A percentile compares a stretch with the other conserved stretches of the same genome.
phyloP scores from a whole-genome alignment of 2,888 invertebrate species.

The Diarsia brunnea region DNA sequence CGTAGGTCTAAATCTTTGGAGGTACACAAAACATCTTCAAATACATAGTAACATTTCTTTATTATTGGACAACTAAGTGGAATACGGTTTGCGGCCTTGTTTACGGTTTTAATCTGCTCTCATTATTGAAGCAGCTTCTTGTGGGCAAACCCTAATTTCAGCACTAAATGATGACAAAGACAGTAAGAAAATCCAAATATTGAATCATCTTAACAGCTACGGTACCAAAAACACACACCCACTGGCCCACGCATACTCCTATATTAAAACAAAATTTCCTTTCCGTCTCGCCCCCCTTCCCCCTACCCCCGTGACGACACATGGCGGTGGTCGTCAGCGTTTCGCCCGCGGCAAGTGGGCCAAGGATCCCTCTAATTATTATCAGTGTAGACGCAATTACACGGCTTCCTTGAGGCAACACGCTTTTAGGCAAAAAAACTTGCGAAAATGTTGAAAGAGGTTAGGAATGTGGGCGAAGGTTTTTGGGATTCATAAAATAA shows the following conservation, averaged over 20 bases:
- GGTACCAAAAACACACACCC: conserved; percentile 10
- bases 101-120: background rate
- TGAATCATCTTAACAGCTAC: background rate
- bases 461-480: conserved; percentile 14
- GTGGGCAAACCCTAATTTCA: background rate
- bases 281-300: background rate
- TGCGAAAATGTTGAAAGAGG: background rate
- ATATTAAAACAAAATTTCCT: conserved; percentile 34
- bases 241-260: conserved; percentile 4
- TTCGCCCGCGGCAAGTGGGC: conserved; percentile 67
- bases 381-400: conserved; percentile 60
- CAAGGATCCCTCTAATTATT: conserved; percentile 74
- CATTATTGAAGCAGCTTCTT: background rate
- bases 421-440: conserved; percentile 32
- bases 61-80: conserved; percentile 7
- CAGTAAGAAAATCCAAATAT: conserved; percentile 16
- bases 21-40: background rate
- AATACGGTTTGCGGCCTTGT: conserved; percentile 2
- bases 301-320: conserved; percentile 46
- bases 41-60: background rate
- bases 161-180: background rate
- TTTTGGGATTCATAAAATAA: conserved; percentile 7
- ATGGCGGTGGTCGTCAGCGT: conserved; percentile 57
- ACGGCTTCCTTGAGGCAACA: conserved; percentile 39
- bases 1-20: background rate